These are phyloP conservation scores for Cylindroiulus punctatus DNA, from an alignment of 2,888 invertebrate genomes.

Conservation along the genomic window DNA sequence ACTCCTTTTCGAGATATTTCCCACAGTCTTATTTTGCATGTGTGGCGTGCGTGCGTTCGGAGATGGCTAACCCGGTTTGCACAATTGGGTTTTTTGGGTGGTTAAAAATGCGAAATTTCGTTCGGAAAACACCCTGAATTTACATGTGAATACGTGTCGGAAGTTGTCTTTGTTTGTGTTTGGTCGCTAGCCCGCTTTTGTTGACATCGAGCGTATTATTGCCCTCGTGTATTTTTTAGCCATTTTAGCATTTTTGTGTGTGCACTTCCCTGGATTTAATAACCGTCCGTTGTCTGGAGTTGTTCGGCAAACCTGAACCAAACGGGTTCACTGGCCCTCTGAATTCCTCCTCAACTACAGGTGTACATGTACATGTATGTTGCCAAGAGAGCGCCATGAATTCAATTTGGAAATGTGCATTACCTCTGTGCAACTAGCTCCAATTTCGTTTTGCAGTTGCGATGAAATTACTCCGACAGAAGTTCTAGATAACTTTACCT, in stretches of 20 bases:
- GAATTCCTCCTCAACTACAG: neutral
- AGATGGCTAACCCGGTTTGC: neutral
- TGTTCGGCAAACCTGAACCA: conserved; percentile 13
- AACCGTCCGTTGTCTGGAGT: neutral
- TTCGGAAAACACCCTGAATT: conserved; percentile 1
- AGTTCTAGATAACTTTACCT: neutral
- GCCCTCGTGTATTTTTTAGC: neutral
- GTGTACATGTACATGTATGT: neutral
- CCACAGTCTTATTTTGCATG: neutral
- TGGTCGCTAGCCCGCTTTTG: neutral
- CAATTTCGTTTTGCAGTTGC: neutral
- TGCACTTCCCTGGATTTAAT: conserved; percentile 28
- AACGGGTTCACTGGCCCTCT: conserved; percentile 42
- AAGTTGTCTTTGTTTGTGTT: neutral
- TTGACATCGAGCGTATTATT: neutral
- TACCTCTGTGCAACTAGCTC: neutral
- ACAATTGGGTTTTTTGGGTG: neutral
- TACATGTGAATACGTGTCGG: conserved; percentile 15
- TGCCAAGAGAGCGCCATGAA: neutral
- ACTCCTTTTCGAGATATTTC: neutral
- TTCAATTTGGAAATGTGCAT: neutral
- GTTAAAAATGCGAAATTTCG: neutral
- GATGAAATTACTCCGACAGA: neutral
- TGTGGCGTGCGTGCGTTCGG: neutral
- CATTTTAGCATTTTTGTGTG: neutral